Conservation (phyloP, 2,888 invertebrate species). For the Mythimna albipuncta region DNA sequence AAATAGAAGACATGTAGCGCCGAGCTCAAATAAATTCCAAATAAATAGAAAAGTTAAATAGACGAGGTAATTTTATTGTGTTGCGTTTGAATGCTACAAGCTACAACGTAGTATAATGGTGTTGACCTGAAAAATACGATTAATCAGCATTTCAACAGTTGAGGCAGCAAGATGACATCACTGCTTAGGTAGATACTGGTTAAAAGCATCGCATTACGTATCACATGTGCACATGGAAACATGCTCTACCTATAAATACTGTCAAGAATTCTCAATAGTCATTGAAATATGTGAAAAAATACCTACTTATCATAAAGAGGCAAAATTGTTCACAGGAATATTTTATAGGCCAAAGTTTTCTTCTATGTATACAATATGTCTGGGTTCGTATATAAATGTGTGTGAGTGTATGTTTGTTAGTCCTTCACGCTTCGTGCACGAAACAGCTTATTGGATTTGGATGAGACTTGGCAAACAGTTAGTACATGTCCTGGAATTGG, state of each 20-base stretch:
- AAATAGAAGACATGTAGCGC: not conserved
- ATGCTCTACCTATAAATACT: not conserved
- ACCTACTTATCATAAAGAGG: too few species aligned
- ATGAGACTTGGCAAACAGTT: too few species aligned
- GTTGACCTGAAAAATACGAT: conserved; percentile 3
- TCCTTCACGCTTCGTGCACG: too few species aligned
- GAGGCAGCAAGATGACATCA: not conserved
- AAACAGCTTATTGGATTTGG: too few species aligned
- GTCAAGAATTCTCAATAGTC: not conserved
- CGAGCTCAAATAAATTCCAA: not conserved
- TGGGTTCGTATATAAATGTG: too few species aligned
- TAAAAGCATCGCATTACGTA: not conserved
- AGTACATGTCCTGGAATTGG: too few species aligned
- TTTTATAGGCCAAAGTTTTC: too few species aligned
- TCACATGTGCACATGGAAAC: not conserved
- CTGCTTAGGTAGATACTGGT: not conserved
- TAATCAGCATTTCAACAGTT: conserved; percentile 11
- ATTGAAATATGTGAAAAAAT: not conserved
- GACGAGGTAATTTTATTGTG: not conserved
- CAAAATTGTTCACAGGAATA: too few species aligned
- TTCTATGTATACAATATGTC: too few species aligned
- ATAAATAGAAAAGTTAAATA: not conserved
- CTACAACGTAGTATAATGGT: not conserved
- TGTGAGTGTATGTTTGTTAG: too few species aligned
- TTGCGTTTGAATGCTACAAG: conserved; percentile 4